Base-by-base conservation (phyloP, 2,888 invertebrate genomes). In the Desoria tigrina region DNA sequence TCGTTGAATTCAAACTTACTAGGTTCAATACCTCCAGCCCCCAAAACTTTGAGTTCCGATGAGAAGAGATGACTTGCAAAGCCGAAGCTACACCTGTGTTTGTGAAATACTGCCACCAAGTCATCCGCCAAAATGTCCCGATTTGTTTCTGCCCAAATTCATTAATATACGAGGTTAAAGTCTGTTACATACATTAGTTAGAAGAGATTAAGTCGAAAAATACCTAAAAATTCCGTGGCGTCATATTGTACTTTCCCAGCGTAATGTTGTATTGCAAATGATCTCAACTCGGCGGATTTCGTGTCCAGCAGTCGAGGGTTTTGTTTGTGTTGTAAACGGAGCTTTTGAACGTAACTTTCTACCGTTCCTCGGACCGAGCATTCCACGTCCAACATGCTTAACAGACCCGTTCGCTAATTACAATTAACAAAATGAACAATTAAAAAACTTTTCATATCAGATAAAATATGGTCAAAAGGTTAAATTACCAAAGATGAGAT, bases 31-130 rank as follows among this genome's bases (percentile, higher is more conserved):
- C 76, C 78, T 72, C 87, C 83, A 2, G 88, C 86, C 77, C 88
- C 90, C 16, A 91, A 81, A 1, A 89, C 88, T 83, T 94, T 94
- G 69, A 96, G 83, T 80, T 96, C 96, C 61, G 90, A 88, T 1
- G 94, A 92, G 80, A 96, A 96, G n/a, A 96, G 83, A 80, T 96
- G 94, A 21, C 94, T 93, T 1, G 93, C 95, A 81, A 96, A 96
- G n/a, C 95, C 95, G 81, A 96, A 96, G 80, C 92, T 94, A 81
- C 95, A 96, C 63, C 87, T 88, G 77, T 93, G 90, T 78, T 91
- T 91, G 81, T 94, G 91, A 81, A 96, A 96, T 1, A 94, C 92
- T 0, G 91, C 89, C 1, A 96, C 90, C 77, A 95, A 83, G 79
- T 95, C 94, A 79, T 94, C 94, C 1, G 94, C 92, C 55, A 95